These are phyloP conservation scores for Melanotaenia trifasciata DNA, from an alignment of 2,797 vertebrate genomes.

Conservation along the genomic window DNA sequence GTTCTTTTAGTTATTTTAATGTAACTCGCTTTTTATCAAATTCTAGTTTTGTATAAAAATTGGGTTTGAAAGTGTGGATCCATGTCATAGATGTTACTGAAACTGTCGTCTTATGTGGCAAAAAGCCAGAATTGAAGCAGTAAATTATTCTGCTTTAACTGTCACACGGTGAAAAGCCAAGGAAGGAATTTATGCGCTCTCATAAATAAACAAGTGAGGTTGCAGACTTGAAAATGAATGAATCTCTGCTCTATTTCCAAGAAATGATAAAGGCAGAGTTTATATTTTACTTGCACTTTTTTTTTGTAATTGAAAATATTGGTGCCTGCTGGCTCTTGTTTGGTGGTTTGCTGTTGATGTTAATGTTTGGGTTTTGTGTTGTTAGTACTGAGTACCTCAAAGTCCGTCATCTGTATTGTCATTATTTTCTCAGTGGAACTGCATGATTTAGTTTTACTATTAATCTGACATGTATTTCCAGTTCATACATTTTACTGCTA, in stretches of 20 bases:
- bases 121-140: constrained; percentile 36
- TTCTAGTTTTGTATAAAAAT: constrained; percentile 36
- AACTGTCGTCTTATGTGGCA: constrained; percentile 45
- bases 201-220: constrained; percentile 40
- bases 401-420: constrained; percentile 20
- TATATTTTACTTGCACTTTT: constrained; percentile 8
- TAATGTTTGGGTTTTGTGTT: neutral
- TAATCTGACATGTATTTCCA: neutral
- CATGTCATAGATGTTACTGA: constrained; percentile 33
- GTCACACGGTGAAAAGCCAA: constrained; percentile 29
- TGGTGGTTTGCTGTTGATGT: neutral
- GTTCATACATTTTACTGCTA: neutral
- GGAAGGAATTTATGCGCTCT: constrained; percentile 32
- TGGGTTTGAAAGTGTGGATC: constrained; percentile 22
- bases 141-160: constrained; percentile 44
- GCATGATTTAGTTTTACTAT: constrained; percentile 15
- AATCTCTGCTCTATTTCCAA: constrained; percentile 21
- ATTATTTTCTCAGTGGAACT: constrained; percentile 4
- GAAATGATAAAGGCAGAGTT: constrained; percentile 9
- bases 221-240: constrained; percentile 36
- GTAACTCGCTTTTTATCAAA: neutral
- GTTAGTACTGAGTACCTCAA: neutral
- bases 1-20: neutral
- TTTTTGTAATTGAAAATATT: constrained; percentile 11
- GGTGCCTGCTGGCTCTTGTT: neutral